Percentiles rank a stretch among this genome's conserved stretches.
phyloP scores from a whole-genome alignment of 2,797 vertebrate species.

The Mormyrops attenuatus region DNA sequence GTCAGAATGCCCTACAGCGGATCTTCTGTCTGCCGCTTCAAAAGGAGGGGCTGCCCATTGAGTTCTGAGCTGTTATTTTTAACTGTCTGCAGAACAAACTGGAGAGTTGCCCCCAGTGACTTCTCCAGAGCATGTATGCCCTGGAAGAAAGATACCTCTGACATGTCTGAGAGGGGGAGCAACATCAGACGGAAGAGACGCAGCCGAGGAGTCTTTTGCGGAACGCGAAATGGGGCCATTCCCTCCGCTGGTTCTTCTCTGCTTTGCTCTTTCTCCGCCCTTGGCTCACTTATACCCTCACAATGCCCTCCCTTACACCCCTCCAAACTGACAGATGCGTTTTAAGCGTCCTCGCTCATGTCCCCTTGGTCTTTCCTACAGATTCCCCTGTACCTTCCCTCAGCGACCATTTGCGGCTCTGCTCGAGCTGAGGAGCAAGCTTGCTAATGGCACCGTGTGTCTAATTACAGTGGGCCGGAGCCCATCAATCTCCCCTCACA shows the following conservation, averaged over 20 bases:
- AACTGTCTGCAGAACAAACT: constrained; percentile 56
- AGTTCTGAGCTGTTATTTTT: constrained; percentile 69
- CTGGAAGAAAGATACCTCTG: constrained; percentile 28
- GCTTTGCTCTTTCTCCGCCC: neutral
- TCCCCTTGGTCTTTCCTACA: neutral
- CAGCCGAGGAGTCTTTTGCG: constrained; percentile 29
- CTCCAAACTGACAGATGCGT: too few relatives aligned
- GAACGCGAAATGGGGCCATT: neutral
- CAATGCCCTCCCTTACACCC: neutral
- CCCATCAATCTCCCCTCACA: constrained; percentile 76
- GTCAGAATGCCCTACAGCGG: constrained; percentile 68
- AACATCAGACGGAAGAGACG: constrained; percentile 38
- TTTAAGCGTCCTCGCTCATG: neutral
- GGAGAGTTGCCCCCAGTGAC: constrained; percentile 21
- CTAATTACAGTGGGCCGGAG: constrained; percentile 82
- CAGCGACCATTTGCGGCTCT: constrained; percentile 29
- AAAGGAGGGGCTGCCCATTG: constrained; percentile 63
- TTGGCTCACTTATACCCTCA: neutral
- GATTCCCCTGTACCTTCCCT: neutral
- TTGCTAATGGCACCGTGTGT: constrained; percentile 70
- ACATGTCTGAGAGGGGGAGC: constrained; percentile 38
- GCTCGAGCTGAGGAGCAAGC: constrained; percentile 72
- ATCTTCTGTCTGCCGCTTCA: constrained; percentile 71
- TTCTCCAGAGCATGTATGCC: neutral
- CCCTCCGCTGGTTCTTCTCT: neutral